Conservation (phyloP, 2,888 invertebrate species). For the Creontiades dilutus region DNA sequence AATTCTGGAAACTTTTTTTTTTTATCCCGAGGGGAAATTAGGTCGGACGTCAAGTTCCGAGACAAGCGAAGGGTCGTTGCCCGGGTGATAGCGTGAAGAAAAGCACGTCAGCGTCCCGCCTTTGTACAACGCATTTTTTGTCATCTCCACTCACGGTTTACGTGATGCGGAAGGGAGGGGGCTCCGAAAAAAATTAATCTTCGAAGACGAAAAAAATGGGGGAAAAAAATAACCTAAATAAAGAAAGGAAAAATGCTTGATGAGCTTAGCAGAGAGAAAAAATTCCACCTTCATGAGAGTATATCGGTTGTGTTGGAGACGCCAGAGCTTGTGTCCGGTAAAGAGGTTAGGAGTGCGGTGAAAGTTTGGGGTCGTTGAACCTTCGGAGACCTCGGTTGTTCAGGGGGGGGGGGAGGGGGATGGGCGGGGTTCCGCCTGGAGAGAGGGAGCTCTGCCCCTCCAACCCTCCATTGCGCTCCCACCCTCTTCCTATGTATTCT, state of each 20-base stretch:
- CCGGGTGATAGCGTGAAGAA: slow-evolving; percentile 28
- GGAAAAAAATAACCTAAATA: background rate
- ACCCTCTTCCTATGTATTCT: background rate
- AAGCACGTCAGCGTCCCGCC: slow-evolving; percentile 35
- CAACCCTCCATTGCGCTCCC: background rate
- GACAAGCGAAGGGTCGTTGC: slow-evolving; percentile 8
- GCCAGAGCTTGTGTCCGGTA: slow-evolving; percentile 58
- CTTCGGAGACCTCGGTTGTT: slow-evolving; percentile 37
- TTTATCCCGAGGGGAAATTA: slow-evolving; percentile 12
- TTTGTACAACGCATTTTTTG: background rate
- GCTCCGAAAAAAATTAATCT: background rate
- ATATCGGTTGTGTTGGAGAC: slow-evolving; percentile 13
- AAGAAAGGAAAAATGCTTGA: background rate
- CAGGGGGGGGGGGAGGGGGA: background rate
- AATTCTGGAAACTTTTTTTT: background rate
- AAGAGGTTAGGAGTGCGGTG: slow-evolving; percentile 72
- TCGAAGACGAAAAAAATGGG: background rate
- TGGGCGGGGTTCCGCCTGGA: slow-evolving; percentile 18
- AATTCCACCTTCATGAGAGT: background rate
- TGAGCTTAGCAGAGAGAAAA: background rate
- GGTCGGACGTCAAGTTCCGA: slow-evolving; percentile 32
- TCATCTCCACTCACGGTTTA: background rate
- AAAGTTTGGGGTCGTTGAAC: slow-evolving; percentile 70
- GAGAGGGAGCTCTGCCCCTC: background rate
- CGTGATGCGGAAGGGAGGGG: background rate